Evolutionary conservation across 1,140 invertebrate species (phyloP).

Genomic region (Ridgeia piscesae): DNA sequence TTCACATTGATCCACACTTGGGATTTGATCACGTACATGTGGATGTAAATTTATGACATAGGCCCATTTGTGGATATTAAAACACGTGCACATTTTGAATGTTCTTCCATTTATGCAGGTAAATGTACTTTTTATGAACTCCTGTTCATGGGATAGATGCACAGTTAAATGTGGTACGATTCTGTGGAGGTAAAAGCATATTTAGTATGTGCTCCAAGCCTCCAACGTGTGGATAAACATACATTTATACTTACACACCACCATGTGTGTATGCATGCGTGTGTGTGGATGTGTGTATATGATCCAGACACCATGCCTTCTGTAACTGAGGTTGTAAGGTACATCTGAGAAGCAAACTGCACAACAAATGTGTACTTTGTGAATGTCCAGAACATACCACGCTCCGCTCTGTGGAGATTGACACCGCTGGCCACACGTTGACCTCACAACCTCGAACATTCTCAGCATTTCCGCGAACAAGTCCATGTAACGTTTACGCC

Average conservation of each 20-base stretch:
- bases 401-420: neutral
- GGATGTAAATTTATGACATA: neutral
- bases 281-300: neutral
- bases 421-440: neutral
- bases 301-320: neutral
- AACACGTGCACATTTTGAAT: too few species aligned
- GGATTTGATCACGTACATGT: too few species aligned
- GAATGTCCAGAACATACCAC: neutral
- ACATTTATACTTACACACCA: too few species aligned
- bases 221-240: too few species aligned
- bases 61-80: neutral
- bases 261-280: too few species aligned
- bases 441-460: neutral
- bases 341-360: neutral
- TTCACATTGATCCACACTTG: neutral
- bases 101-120: too few species aligned
- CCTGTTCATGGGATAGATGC: too few species aligned
- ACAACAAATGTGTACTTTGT: neutral
- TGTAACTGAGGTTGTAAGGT: neutral
- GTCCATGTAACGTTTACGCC: neutral
- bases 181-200: too few species aligned
- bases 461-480: neutral
- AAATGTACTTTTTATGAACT: too few species aligned
- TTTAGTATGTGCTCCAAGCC: too few species aligned
- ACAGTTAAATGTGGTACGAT: too few species aligned